phyloP scores from a whole-genome alignment of 1,140 invertebrate genomes.

The Colletes latitarsis region DNA sequence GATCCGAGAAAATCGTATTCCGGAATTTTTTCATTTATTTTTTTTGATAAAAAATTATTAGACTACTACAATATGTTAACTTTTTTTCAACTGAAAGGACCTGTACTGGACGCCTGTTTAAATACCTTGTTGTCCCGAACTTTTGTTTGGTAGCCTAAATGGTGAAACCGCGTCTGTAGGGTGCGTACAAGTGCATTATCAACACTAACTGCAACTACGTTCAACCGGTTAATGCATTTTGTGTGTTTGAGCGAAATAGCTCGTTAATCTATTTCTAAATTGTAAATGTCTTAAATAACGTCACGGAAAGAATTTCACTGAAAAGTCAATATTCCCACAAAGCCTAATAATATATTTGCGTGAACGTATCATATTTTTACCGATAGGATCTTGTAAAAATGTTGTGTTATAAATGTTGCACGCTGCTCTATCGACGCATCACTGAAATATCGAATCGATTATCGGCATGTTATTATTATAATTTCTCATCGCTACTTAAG shows the following conservation, averaged over 20 bases:
- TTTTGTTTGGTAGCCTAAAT: constrained; percentile 51
- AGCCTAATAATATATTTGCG: neutral
- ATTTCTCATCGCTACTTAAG: constrained; percentile 24
- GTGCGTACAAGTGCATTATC: constrained; percentile 57
- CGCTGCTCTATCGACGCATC: neutral
- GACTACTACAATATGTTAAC: neutral
- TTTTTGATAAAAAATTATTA: too few species aligned
- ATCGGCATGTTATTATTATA: neutral
- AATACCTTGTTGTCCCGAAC: neutral
- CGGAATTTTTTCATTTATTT: too few species aligned
- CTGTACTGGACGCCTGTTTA: neutral
- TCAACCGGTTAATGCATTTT: constrained; percentile 60
- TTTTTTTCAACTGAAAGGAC: neutral
- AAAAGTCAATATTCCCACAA: neutral
- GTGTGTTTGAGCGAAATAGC: constrained; percentile 47
- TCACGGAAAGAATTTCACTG: neutral
- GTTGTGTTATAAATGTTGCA: too few species aligned
- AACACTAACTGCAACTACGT: constrained; percentile 44
- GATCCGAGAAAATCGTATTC: too few species aligned
- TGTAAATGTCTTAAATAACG: neutral
- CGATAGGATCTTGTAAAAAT: too few species aligned
- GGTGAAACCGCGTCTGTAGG: constrained; percentile 49
- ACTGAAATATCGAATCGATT: constrained; percentile 3
- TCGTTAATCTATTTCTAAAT: constrained; percentile 2
- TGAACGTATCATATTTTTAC: neutral